A percentile compares a stretch with the other conserved stretches of the same genome.
Conservation (phyloP, 2,888 invertebrate species). For the Rotaria magnacalcarata region DNA sequence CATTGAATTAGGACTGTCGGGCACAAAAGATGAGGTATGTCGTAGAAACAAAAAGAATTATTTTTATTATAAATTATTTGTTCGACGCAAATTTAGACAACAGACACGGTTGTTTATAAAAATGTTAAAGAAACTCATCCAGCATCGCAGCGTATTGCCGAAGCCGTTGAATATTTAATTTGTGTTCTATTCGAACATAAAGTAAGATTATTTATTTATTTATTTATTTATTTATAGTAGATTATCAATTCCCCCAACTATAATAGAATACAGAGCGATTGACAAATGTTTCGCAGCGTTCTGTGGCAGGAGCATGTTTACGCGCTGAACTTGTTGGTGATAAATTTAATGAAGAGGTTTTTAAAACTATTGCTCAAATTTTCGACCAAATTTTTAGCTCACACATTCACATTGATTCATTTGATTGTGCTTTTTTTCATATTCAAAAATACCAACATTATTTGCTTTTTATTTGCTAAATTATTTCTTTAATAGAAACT, state of each 20-base stretch:
- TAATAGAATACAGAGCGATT: background rate
- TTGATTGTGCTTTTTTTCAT: background rate
- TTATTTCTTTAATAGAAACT: too few species aligned
- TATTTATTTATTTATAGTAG: background rate
- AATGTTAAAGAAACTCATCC: slow-evolving; percentile 92
- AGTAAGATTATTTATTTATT: slow-evolving; percentile 48
- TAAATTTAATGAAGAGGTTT: slow-evolving; percentile 53
- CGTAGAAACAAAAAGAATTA: too few species aligned
- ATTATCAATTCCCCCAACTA: background rate
- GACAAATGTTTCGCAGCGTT: slow-evolving; percentile 10
- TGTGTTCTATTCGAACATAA: slow-evolving; percentile 85
- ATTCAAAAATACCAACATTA: background rate
- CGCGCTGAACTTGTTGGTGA: slow-evolving; percentile 53
- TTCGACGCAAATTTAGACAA: background rate
- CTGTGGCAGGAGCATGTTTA: slow-evolving; percentile 43
- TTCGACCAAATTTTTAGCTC: background rate
- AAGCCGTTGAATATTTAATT: slow-evolving; percentile 88
- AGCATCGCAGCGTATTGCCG: slow-evolving; percentile 90
- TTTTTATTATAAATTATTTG: background rate
- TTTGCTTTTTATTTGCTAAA: background rate
- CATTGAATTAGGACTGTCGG: slow-evolving; percentile 92
- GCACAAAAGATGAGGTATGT: slow-evolving; percentile 71
- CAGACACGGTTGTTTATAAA: slow-evolving; percentile 61
- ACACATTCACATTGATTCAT: background rate
- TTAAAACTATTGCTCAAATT: background rate